Evolutionary conservation across 1,140 invertebrate species (phyloP), one percentile per base, ranked within the genome.

Genomic region (Zaprionus lachaisei): DNA sequence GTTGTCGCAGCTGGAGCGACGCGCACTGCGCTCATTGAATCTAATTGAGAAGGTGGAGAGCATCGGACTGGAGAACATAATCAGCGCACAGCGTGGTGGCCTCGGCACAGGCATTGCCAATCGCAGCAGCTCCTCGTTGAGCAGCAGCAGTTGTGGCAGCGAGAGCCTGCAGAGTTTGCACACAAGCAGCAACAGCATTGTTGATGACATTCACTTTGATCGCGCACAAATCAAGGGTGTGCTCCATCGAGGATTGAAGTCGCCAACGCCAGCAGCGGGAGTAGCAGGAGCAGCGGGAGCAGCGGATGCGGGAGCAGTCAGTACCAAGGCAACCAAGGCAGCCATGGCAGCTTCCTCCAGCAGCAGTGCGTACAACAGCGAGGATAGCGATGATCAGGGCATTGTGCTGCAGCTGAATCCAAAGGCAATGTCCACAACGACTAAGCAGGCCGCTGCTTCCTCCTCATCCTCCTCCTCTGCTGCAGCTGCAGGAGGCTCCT

Each of bases 11-110:
- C 89, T 93, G 49, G 94, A 95, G 12, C 91, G 93, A 57, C 93
- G 94, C 15, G 94, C 94, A 17, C 83, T 94, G 31, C 90, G 94
- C 2, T 94, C 94, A 6, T 93, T 94, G 72, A 94, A 95, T 56
- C 86, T 96, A 0, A 94, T 96, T 6, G 95, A 96, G 64, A 96
- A 95, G 83, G 94, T 96, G 12, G 95, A 96, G 91, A 94, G 95
- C 67, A 95, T 96, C 37, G 95, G 95, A 47, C 94, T 96, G 22
- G 95, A 95, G 60, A 95, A 94, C 63, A 94, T 96, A 20, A 95
- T 96, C 93, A 93, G 94, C 1, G 92, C 94, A n/a, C 93, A 93
- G 24, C 93, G 94, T 7, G 94, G 94, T 7, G 94, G 80, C 24
- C 57, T 69, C 7, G 81, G 85, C 51, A 60, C 80, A 6, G 92